Evolutionary conservation across 2,888 invertebrate species (phyloP).

Genomic region (Nomada fabriciana): DNA sequence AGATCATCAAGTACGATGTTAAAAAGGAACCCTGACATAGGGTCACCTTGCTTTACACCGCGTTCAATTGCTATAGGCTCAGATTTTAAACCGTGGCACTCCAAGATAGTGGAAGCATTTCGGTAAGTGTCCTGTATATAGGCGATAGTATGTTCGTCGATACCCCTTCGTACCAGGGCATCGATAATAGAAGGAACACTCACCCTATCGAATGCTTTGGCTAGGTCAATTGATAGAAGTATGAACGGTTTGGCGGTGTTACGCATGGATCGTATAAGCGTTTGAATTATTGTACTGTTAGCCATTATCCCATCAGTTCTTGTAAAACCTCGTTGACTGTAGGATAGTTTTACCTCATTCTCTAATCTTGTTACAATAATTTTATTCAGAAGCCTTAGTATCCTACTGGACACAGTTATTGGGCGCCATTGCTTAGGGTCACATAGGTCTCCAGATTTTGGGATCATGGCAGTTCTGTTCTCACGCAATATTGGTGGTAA

Average conservation of each 20-base stretch:
- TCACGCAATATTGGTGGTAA: background rate
- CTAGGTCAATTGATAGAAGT: constrained; percentile 14
- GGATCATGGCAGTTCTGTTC: background rate
- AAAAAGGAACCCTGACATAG: constrained; percentile 20
- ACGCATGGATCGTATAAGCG: background rate
- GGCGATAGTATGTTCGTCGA: constrained; percentile 1
- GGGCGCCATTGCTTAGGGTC: constrained; percentile 13
- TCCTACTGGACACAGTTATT: background rate
- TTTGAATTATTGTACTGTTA: constrained; percentile 6
- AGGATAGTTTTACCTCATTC: background rate
- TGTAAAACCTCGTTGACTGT: background rate
- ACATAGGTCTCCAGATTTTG: background rate
- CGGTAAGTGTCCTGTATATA: background rate
- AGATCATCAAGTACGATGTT: background rate
- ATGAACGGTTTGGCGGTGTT: background rate
- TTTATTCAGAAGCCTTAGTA: background rate
- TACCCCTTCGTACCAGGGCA: background rate
- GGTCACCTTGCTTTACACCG: constrained; percentile 15
- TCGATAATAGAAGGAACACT: constrained; percentile 8
- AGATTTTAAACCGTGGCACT: background rate
- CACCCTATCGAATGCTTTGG: constrained; percentile 1
- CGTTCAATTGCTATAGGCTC: background rate
- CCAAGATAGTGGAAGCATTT: background rate
- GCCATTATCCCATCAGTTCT: constrained; percentile 8
- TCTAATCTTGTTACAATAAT: background rate